phyloP scores from a whole-genome alignment of 2,888 invertebrate genomes.

The Cecidostiba fungosa region DNA sequence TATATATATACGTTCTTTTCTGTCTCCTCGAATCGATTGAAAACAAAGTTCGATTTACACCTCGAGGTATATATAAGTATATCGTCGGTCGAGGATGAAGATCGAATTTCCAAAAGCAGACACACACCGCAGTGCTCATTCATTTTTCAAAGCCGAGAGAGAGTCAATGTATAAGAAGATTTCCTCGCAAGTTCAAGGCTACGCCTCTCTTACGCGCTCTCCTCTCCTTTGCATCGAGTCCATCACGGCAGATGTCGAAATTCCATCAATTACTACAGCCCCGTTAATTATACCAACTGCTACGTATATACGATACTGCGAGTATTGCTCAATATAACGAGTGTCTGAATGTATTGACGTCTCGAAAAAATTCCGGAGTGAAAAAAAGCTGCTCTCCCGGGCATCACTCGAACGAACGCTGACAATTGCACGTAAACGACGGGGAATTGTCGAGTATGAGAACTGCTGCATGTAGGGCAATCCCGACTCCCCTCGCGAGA shows the following conservation, averaged over 20 bases:
- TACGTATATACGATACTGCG: too few species aligned
- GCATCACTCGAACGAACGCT: background rate
- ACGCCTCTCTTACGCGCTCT: background rate
- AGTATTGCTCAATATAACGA: too few species aligned
- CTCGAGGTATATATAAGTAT: too few species aligned
- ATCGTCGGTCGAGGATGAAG: background rate
- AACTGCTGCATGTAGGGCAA: conserved; percentile 8
- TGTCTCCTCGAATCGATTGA: background rate
- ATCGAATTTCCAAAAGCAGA: conserved; percentile 1
- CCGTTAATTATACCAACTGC: background rate
- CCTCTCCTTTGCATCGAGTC: background rate
- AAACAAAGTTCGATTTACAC: too few species aligned
- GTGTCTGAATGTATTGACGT: background rate
- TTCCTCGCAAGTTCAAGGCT: conserved; percentile 2
- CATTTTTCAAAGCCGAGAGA: background rate
- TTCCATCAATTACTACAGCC: background rate
- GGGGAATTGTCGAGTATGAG: conserved; percentile 36
- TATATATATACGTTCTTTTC: too few species aligned
- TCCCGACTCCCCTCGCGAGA: conserved; percentile 21
- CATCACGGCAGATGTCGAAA: background rate
- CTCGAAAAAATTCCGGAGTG: background rate
- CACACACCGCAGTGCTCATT: background rate
- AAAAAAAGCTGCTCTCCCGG: background rate
- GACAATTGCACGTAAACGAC: conserved; percentile 37
- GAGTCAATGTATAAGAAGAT: background rate